Evolutionary conservation across 92 coral and sea anemone species (phyloP), one percentile per base, ranked within the genome.

Genomic region (Phymanthus crucifer): DNA sequence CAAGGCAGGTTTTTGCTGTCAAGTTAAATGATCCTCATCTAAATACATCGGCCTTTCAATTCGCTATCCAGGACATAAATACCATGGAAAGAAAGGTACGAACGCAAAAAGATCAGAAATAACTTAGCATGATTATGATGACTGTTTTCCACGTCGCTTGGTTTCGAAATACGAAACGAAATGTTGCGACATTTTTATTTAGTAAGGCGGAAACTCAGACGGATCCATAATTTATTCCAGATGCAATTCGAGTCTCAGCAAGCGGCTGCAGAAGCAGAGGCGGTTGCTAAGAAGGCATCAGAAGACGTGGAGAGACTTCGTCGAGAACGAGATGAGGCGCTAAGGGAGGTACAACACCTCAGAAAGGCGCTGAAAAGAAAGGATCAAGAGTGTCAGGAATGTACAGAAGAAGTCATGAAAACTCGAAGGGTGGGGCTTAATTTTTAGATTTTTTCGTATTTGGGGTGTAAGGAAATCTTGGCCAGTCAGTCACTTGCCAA

Each of bases 311-410:
- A 91, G 52, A 83, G 86, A 40, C 75, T 96, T 36, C 76, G 77
- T 34, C 82, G 94, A 36, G 96, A 93, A 77, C 83, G 98, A 73
- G 98, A 96, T 81, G 98, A 96, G 67, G 99, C 99, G 1, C 72
- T 93, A 29, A 84, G 96, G 19, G 98, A 96, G 72, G 94, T 89
- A 27, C 88, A 85, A 35, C 91, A 89, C 45, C 86, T 95, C 40
- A 84, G 89, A 75, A 85, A 87, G 50, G 75, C 88, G 31, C 72
- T 95, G n/a, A 90, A 85, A 66, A 81, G 91, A 83, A 95, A 93
- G 54, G 90, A 90, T 6, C 83, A 77, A 33, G 88, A 90, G 40
- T 87, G 90, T 34, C 54, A 52, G 80, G 87, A 90, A 9, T 72
- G 92, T 17, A 88, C 92, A 66, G 97, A 90, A 38, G 97, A 90